Evolutionary conservation across 2,797 vertebrate genomes (phyloP), one percentile per base, ranked within the genome.

Genomic region (Oryzias dopingdopingensis): DNA sequence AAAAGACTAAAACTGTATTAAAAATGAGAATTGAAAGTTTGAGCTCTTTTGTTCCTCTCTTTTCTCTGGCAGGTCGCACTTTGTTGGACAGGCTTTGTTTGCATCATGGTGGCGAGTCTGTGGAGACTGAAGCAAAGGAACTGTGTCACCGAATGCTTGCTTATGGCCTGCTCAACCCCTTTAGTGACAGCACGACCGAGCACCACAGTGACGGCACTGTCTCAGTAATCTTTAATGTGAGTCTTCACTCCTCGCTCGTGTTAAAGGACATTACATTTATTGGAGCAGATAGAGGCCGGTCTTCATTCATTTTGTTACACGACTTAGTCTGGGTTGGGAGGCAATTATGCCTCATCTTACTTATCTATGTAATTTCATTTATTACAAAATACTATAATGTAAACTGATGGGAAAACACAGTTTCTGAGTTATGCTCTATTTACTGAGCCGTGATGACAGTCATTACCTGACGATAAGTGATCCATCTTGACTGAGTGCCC

Each of bases 111-210:
- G 90, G 90, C 5, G 89, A 89, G 15, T 89, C 85, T 1, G 55
- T 59, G 5, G 79, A 65, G 20, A 93, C 94, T 68, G 87, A 91
- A 50, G 92, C 91, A 4, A 93, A 93, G 84, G 93, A 93, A 52
- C 71, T 97, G 1, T 98, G 96, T 86, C 94, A 93, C 1, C 89
- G 89, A 53, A 92, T 99, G 88, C 83, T 97, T 73, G 89, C 84
- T 42, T 88, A 93, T 81, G 94, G 95, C 42, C 92, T 99, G 42
- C 82, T 99, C 16, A 93, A 95, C 42, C 95, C 94, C 14, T 96
- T 96, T 67, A 91, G 91, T 0, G 90, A 94, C 59, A 90, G 92
- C 82, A 89, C 92, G 57, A 75, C 87, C 85, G 93, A 94, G 20
- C 89, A 91, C 0, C 89, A 84, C 17, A 68, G 72, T 64, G 93